Percentiles rank a stretch among this genome's conserved stretches.
Evolutionary conservation across 2,113 vertebrate genomes (phyloP).

Genomic region (Mustela lutreola): DNA sequence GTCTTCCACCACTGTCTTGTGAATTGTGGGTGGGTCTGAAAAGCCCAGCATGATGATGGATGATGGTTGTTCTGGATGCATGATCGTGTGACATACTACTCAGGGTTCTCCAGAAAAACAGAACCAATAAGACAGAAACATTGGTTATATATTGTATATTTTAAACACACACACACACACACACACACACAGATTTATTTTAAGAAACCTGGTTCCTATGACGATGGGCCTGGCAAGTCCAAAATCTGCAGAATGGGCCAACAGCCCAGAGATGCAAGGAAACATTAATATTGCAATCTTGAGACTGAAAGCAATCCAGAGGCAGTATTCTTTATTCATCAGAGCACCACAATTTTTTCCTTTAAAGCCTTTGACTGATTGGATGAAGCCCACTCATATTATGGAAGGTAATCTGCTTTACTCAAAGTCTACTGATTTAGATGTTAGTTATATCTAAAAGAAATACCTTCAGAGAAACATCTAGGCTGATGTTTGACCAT

Average conservation of each 20-base stretch:
- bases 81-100: neutral
- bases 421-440: conserved; percentile 5
- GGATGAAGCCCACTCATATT: neutral
- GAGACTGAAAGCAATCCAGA: neutral
- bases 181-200: neutral
- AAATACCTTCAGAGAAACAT: neutral
- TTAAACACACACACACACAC: neutral
- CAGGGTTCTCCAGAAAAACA: neutral
- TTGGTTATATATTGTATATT: neutral
- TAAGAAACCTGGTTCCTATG: neutral
- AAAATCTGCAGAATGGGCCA: neutral
- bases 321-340: neutral
- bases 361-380: neutral
- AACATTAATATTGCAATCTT: neutral
- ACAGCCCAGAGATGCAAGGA: neutral
- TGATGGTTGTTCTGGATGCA: neutral
- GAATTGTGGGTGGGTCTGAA: neutral
- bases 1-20: neutral
- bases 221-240: neutral
- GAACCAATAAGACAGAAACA: neutral
- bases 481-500: neutral
- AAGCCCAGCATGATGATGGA: neutral
- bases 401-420: neutral
- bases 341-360: neutral
- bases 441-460: neutral